Evolutionary conservation across 2,888 invertebrate species (phyloP).

Genomic region (Philonicus albiceps): DNA sequence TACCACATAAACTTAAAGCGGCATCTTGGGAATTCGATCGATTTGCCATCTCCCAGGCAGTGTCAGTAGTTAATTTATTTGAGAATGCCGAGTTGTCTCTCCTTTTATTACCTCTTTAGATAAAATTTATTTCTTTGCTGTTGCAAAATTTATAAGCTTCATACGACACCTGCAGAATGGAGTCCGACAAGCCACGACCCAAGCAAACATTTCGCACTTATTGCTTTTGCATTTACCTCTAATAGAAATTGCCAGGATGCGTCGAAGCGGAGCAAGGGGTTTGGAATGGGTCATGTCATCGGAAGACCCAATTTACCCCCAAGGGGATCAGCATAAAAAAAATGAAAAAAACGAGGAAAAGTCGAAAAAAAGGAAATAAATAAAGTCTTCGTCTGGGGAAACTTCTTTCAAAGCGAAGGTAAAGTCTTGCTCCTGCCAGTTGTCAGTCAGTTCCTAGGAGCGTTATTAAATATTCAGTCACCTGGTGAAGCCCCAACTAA

Average conservation of each 20-base stretch:
- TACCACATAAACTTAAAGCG: slow-evolving; percentile 22
- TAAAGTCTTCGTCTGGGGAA: not conserved
- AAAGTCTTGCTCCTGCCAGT: slow-evolving; percentile 23
- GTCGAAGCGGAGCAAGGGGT: not conserved
- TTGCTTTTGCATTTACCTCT: not conserved
- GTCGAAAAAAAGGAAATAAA: not conserved
- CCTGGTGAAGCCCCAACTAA: slow-evolving; percentile 26
- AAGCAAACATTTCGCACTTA: slow-evolving; percentile 12
- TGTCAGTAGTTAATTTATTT: slow-evolving; percentile 37
- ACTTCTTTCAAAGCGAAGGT: not conserved
- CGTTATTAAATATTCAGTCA: slow-evolving; percentile 39
- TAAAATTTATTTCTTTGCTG: slow-evolving; percentile 18
- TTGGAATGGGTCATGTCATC: not conserved
- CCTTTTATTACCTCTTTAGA: slow-evolving; percentile 37
- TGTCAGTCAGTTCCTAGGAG: slow-evolving; percentile 21
- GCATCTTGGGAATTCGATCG: slow-evolving; percentile 40
- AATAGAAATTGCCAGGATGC: slow-evolving; percentile 24
- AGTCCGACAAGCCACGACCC: not conserved
- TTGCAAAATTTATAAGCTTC: slow-evolving; percentile 33
- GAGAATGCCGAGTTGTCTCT: slow-evolving; percentile 25
- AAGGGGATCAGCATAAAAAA: not conserved
- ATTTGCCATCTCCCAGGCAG: slow-evolving; percentile 9
- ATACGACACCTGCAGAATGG: not conserved
- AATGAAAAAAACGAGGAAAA: not conserved
- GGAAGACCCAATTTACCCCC: not conserved